Conservation (phyloP, 2,113 vertebrate genomes). For the Cottus gobio region DNA sequence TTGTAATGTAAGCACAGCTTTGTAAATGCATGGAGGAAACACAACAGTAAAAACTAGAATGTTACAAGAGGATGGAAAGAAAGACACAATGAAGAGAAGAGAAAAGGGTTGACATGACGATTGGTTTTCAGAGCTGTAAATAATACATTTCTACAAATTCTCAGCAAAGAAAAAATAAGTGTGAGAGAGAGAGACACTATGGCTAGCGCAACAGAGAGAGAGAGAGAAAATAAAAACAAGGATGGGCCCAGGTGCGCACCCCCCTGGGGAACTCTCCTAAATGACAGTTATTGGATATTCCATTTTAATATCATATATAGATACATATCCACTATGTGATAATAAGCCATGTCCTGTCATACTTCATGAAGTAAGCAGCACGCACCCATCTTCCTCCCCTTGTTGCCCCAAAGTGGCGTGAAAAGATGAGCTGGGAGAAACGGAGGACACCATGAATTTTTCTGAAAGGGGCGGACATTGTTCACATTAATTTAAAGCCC, state of each 20-base stretch:
- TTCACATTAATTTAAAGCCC: slow-evolving; percentile 71
- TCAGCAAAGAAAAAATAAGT: slow-evolving; percentile 69
- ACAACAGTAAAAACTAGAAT: slow-evolving; percentile 90
- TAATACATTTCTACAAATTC: slow-evolving; percentile 92
- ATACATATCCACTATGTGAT: slow-evolving; percentile 76
- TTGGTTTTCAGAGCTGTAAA: slow-evolving; percentile 81
- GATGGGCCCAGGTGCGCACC: slow-evolving; percentile 63
- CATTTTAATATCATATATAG: slow-evolving; percentile 75
- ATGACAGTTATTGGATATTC: slow-evolving; percentile 66
- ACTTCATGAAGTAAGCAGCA: slow-evolving; percentile 65
- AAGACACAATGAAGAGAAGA: slow-evolving; percentile 67
- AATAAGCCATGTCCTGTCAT: slow-evolving; percentile 67
- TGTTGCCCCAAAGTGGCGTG: slow-evolving; percentile 19
- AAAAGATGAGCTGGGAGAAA: slow-evolving; percentile 49
- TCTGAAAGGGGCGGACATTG: slow-evolving; percentile 60
- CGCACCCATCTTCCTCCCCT: slow-evolving; percentile 13
- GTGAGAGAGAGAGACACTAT: slow-evolving; percentile 71
- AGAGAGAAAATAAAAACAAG: slow-evolving; percentile 66
- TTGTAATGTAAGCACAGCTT: slow-evolving; percentile 95
- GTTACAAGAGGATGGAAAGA: slow-evolving; percentile 85
- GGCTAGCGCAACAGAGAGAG: slow-evolving; percentile 78
- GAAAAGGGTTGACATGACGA: slow-evolving; percentile 73
- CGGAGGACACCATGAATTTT: slow-evolving; percentile 35
- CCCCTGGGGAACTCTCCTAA: slow-evolving; percentile 54
- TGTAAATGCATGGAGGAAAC: slow-evolving; percentile 94